These are phyloP conservation scores for Epirrhoe tristata DNA, from an alignment of 2,888 invertebrate species.

Conservation along the genomic window DNA sequence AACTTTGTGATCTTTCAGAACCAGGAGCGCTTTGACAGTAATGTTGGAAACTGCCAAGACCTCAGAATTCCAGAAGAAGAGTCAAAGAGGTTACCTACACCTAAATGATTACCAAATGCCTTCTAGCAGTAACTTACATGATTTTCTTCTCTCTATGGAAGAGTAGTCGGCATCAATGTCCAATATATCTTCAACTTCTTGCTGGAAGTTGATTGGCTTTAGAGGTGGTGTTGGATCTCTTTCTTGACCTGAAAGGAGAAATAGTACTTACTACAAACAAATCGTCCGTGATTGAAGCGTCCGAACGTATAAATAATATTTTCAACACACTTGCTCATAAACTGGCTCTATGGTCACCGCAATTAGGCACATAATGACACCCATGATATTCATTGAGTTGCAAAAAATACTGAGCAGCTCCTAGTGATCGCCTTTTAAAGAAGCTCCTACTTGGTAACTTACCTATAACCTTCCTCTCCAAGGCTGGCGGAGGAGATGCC, in stretches of 20 bases:
- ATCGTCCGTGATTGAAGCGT: too few species aligned
- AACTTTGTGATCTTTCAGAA: too few species aligned
- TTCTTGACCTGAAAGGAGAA: conserved; percentile 67
- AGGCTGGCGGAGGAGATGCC: conserved; percentile 61
- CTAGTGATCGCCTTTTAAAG: too few species aligned
- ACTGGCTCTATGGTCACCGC: too few species aligned
- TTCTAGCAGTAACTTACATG: conserved; percentile 60
- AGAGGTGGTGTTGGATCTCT: conserved; percentile 65
- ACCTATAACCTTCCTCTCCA: conserved; percentile 75
- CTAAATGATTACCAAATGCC: not conserved
- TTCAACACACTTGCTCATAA: too few species aligned
- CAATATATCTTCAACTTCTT: conserved; percentile 78
- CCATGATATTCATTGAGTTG: too few species aligned
- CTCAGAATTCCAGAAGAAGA: not conserved
- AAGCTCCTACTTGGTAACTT: not conserved
- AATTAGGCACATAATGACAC: too few species aligned
- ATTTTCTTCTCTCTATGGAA: conserved; percentile 72
- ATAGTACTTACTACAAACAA: too few species aligned
- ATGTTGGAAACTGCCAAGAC: too few species aligned
- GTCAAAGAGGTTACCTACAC: not conserved
- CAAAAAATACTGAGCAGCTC: too few species aligned
- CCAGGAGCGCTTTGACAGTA: too few species aligned
- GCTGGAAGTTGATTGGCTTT: conserved; percentile 59
- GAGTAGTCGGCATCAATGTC: conserved; percentile 75
- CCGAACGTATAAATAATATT: too few species aligned